Evolutionary conservation across 1,140 invertebrate species (phyloP), one percentile per base, ranked within the genome.

Genomic region (Pseudachorutes palmiensis): DNA sequence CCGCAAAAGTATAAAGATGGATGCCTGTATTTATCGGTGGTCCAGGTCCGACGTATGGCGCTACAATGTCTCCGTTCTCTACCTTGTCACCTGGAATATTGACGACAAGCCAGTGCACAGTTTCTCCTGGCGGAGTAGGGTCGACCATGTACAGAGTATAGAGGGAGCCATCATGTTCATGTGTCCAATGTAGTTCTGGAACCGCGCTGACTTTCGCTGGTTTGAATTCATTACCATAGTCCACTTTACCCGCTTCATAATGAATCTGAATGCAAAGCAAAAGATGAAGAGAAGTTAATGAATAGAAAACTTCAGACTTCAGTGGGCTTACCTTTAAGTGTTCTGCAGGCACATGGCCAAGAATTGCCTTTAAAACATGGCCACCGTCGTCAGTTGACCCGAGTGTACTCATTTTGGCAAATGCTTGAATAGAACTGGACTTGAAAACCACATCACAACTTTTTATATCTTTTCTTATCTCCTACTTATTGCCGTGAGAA

Each of bases 1-100:
- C 59, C 2, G 29, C 24, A 24, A 61, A 26, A 19, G 22, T 61
- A 30, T 61, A 61, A 5, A 2, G 3, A 29, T 61, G 59, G 9
- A 32, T 14, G 5, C 59, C 59, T 3, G 59, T 22, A 32, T 32
- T 24, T 14, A 12, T 9, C 2, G 59, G 59, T 14, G 59, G 59
- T 26, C 30, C 5, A 9, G 59, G 32, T 3, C 59, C 59, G 22
- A 16, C 12, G 30, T 61, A 61, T 5, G 59, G 3, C 2, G 59
- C 3, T 16, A 61, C 28, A 2, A 61, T 14, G 22, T 61, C 3
- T 9, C 59, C 59, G 2, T 16, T 9, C 16, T 29, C 59, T 5
- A 61, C 29, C 12, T 61, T 33, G 5, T 16, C 30, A 9, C 59
- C 59, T 9, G 59, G 30, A 33, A 61, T 61, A 61, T 61, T 61